Conservation (phyloP, 2,113 vertebrate species). For the Cathartes aura region DNA sequence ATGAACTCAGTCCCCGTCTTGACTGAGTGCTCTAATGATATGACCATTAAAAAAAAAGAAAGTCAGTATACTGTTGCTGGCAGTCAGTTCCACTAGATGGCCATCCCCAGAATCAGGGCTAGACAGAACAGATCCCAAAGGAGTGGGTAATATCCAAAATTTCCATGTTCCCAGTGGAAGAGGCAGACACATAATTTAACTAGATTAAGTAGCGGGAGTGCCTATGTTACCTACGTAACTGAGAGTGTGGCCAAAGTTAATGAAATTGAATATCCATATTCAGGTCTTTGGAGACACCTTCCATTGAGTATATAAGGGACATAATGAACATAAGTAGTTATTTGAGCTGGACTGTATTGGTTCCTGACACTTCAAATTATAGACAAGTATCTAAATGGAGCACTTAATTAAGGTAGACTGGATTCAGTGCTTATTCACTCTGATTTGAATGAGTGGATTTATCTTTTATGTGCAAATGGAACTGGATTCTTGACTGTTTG, state of each 20-base stretch:
- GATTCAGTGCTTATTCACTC: not conserved
- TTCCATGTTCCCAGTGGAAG: not conserved
- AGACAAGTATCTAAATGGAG: not conserved
- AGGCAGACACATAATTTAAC: not conserved
- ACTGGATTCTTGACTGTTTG: not conserved
- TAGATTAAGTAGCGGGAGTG: not conserved
- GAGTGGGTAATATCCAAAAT: not conserved
- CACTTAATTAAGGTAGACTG: not conserved
- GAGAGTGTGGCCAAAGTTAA: not conserved
- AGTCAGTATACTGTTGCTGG: not conserved
- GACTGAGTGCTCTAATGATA: not conserved
- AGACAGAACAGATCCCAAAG: not conserved
- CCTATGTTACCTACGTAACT: accelerated
- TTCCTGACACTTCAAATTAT: not conserved
- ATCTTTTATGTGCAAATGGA: not conserved
- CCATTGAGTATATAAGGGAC: not conserved
- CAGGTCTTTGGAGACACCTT: not conserved
- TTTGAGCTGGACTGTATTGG: not conserved
- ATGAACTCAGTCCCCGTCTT: not conserved
- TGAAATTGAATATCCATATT: not conserved
- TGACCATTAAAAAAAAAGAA: not conserved
- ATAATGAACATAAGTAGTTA: not conserved
- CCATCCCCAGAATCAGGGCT: not conserved
- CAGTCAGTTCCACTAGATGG: not conserved
- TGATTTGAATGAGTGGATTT: not conserved